These are phyloP conservation scores for Clarias platycephalus DNA, from an alignment of 2,797 vertebrate genomes.

Conservation along the genomic window DNA sequence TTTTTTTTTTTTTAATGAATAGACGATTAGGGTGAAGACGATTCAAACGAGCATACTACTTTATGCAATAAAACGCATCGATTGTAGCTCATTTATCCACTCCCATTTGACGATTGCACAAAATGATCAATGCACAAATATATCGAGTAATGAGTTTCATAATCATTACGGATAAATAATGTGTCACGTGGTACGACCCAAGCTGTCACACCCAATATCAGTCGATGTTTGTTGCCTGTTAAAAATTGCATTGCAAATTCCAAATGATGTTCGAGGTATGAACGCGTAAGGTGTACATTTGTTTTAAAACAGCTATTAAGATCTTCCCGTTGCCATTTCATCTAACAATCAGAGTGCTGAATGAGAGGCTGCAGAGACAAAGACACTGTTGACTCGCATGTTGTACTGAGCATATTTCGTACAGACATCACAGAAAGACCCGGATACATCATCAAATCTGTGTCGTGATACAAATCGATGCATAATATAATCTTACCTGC, in stretches of 20 bases:
- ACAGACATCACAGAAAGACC: background rate
- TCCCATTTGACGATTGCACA: background rate
- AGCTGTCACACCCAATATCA: constrained; percentile 44
- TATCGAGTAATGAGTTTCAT: background rate
- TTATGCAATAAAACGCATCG: background rate
- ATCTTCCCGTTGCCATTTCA: background rate
- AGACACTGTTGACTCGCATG: constrained; percentile 14
- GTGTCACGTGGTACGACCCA: constrained; percentile 26
- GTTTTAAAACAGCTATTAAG: background rate
- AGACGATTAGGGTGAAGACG: background rate
- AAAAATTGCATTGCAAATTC: background rate
- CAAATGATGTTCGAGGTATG: background rate
- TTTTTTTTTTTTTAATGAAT: background rate
- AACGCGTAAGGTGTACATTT: background rate
- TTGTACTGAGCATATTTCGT: background rate
- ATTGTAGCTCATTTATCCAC: background rate
- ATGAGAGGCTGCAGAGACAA: constrained; percentile 40
- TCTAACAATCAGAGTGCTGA: background rate
- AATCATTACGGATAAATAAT: background rate
- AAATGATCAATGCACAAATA: background rate
- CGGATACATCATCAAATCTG: background rate
- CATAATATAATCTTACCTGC: background rate
- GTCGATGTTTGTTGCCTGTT: background rate
- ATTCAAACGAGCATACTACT: background rate
- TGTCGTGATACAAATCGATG: background rate